Evolutionary conservation across 2,888 invertebrate species (phyloP), one percentile per base, ranked within the genome.

Genomic region (Bugulina stolonifera): DNA sequence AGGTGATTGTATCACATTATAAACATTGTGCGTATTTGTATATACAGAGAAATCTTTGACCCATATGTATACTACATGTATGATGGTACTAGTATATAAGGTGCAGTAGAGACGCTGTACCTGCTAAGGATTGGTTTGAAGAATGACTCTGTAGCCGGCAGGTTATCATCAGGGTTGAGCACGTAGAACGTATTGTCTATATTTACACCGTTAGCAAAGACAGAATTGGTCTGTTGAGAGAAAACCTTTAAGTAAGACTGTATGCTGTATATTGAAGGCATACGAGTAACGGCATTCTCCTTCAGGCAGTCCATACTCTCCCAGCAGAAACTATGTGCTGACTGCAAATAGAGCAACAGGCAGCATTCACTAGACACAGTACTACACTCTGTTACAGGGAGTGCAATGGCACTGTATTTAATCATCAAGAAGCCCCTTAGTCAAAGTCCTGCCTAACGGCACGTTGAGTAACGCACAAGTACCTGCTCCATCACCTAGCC

Each of bases 261-360:
- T 54, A 87, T 78, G 74, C 84, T 79, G 72, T 83, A 80, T 23
- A 87, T 74, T 27, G 91, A 92, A 54, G 92, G 91, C 81, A 92
- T 88, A 73, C 93, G 86, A 0, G 90, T 89, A 0, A 91, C 89
- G 0, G 91, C 89, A 69, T 91, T 89, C n/a, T 87, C 84, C 73
- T 86, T 85, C 18, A 93, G 78, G 22, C 89, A 84, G 0, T 89
- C 88, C 73, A 92, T 85, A 75, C 88, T 89, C 84, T 93, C 93
- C 90, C 92, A 93, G 0, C 93, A 92, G 73, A 93, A 87, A 72
- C 88, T 87, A 84, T 93, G 92, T 22, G 93, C 82, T 77, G 87
- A 86, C 91, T 91, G 80, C 54, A 85, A 83, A 74, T 43, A 43
- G n/a, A n/a, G n/a, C n/a, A n/a, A n/a, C n/a, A n/a, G n/a, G n/a